These are phyloP conservation scores for Sylvicola cinctus DNA, from an alignment of 2,888 invertebrate species.

Conservation along the genomic window DNA sequence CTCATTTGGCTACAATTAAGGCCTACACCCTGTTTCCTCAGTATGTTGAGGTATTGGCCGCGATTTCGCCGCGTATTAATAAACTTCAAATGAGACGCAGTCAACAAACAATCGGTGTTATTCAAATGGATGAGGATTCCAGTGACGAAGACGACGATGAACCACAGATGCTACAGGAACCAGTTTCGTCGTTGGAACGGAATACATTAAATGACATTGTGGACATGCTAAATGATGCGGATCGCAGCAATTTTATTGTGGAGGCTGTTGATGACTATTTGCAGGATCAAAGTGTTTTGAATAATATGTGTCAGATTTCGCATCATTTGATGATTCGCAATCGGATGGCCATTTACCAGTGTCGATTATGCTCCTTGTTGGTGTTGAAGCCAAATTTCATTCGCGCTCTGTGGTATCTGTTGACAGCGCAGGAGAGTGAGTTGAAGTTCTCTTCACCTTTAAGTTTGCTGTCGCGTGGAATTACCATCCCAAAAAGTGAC, in stretches of 20 bases:
- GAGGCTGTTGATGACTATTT: conserved; percentile 22
- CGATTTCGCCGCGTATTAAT: neutral
- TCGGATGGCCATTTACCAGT: conserved; percentile 63
- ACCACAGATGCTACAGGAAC: conserved; percentile 17
- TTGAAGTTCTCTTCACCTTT: conserved; percentile 23
- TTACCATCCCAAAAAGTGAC: conserved; percentile 30
- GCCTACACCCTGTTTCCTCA: too few species aligned
- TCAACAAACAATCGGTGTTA: neutral
- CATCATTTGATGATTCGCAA: conserved; percentile 67
- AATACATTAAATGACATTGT: conserved; percentile 24
- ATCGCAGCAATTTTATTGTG: conserved; percentile 30
- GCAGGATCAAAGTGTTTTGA: conserved; percentile 32
- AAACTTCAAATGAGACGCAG: neutral
- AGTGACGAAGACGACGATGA: conserved; percentile 36
- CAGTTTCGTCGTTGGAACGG: conserved; percentile 16
- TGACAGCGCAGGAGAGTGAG: conserved; percentile 21
- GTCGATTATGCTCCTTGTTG: conserved; percentile 55
- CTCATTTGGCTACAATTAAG: too few species aligned
- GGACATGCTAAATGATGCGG: conserved; percentile 42
- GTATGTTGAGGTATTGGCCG: neutral
- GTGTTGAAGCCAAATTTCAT: conserved; percentile 62
- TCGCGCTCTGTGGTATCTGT: conserved; percentile 47
- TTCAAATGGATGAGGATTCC: neutral
- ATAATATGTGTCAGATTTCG: conserved; percentile 54
- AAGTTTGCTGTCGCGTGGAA: conserved; percentile 23